Base-by-base conservation (phyloP, 2,113 vertebrate species). In the Eupsittula cactorum region DNA sequence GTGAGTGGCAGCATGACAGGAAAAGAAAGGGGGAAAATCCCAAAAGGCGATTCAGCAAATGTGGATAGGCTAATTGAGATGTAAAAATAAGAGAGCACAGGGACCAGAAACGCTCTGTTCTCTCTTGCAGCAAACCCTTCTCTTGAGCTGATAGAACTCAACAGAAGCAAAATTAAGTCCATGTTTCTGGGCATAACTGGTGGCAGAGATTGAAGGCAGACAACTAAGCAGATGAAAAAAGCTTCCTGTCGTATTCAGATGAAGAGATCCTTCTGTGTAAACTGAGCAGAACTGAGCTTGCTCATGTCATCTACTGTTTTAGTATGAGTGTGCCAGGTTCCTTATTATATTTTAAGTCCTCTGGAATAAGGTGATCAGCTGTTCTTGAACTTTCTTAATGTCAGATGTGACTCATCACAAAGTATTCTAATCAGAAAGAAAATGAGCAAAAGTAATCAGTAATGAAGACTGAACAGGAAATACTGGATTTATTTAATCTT, bases 401-500 rank as follows among this genome's bases (percentile, higher is more conserved):
- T 77, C 42, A 55, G 74, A 42, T 92, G n/a, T 93, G 74, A 94
- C 74, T 96, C 74, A 94, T 89, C 81, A 84, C 4, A 8, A 80
- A 65, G 44, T 73, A 35, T 17, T 90, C 35, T 49, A 50, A 39
- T 73, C 74, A 70, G 62, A 86, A 81, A 35, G 55, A 90, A 91
- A 87, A 82, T 19, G 27, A 62, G 62, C 65, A 88, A 46, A 92
- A 80, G 41, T 63, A 87, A 93, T 95, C 70, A 82, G 71, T 89
- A 87, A 65, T 91, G 33, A 76, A 83, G 96, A 82, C 20, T 16
- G 25, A 74, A 53, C n/a, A 89, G 37, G 59, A 87, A 69, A 62
- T 63, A 29, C 16, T 85, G 39, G 10, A 63, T 67, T 88, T 65
- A 46, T 83, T 33, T 88, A 37, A 87, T 65, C 46, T 68, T 92